phyloP scores from a whole-genome alignment of 1,140 invertebrate species.

The Planococcus citri region DNA sequence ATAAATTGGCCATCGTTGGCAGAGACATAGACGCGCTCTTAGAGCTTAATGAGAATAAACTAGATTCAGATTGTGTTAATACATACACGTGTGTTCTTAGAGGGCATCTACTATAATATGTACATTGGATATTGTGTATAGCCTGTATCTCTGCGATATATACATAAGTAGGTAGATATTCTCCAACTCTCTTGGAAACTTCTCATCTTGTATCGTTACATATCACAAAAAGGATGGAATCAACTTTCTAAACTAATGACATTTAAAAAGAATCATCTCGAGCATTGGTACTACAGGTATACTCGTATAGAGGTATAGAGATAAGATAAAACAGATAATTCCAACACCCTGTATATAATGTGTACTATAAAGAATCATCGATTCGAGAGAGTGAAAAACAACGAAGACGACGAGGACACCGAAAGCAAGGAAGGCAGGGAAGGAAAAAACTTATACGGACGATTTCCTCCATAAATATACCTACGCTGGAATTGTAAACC shows the following conservation, averaged over 20 bases:
- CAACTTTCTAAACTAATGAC: conserved; percentile 18
- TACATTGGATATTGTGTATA: too few species aligned
- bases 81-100: too few species aligned
- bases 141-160: too few species aligned
- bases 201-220: background rate
- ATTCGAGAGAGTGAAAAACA: background rate
- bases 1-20: conserved; percentile 13
- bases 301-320: background rate
- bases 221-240: background rate
- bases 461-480: conserved; percentile 17
- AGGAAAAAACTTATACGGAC: conserved; percentile 9
- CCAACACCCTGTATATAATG: too few species aligned
- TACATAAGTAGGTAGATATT: too few species aligned
- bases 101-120: too few species aligned
- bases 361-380: too few species aligned
- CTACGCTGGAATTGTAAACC: conserved; percentile 13
- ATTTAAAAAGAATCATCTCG: conserved; percentile 10
- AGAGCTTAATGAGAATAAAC: conserved; percentile 1
- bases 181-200: too few species aligned
- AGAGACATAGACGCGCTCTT: background rate
- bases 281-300: too few species aligned
- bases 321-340: background rate
- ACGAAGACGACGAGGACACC: background rate
- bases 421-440: too few species aligned
- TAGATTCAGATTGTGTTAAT: background rate